Evolutionary conservation across 1,140 invertebrate species (phyloP), one percentile per base, ranked within the genome.

Genomic region (Drosophila sucinea): DNA sequence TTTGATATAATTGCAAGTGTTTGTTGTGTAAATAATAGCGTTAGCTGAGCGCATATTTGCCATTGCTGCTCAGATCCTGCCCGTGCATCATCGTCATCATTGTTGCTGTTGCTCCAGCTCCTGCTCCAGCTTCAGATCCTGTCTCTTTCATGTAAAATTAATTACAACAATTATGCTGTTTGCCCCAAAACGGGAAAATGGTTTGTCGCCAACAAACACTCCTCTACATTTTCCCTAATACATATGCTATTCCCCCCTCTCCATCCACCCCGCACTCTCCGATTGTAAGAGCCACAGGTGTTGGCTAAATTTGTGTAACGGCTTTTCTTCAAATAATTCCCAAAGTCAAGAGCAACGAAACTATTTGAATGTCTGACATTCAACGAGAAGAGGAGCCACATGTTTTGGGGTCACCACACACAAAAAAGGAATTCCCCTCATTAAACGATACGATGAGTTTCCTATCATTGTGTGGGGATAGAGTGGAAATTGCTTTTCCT

Each of bases 1-100:
- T 69, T 72, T 77, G 70, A 61, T 78, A 60, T 78, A 83, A 82
- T 78, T 82, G 71, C 74, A 78, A 84, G 73, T 85, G 81, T 80
- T 84, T 84, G 77, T 76, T 77, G 77, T 73, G 81, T 79, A 85
- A 84, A 84, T 84, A 84, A 85, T 77, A 81, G 81, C 73, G 77
- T 79, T 62, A 70, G 69, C 69, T 69, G 51, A 80, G 77, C 63
- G 67, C 82, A 79, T 84, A 60, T 56, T 70, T 74, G 60, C 30
- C 27, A 58, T 35, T 60, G 67, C 30, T 73, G 80, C 76, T 82
- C 72, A 83, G 62, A 54, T 82, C 63, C 77, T 79, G 79, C 64
- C 44, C 66, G 58, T 77, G 74, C 75, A 77, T 67, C 75, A 78
- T 78, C 70, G 73, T 77, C 74, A 61, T 65, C 54, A 8, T 63